Evolutionary conservation across 1,140 invertebrate genomes (phyloP).

Genomic region (Odontomachus brunneus): DNA sequence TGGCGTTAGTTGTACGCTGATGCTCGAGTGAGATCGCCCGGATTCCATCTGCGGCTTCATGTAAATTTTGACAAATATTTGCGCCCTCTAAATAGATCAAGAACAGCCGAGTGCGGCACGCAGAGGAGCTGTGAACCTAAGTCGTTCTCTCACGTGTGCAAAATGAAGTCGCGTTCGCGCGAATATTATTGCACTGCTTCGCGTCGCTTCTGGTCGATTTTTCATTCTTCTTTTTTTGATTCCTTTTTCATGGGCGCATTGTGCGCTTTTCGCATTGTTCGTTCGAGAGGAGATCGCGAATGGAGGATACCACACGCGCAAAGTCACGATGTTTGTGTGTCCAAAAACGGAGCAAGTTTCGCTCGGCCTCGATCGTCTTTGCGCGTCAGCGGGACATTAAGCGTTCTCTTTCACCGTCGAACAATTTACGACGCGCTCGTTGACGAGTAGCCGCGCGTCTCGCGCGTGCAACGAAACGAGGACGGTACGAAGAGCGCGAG

Average conservation of each 20-base stretch:
- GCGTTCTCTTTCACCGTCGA: neutral
- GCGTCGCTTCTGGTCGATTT: no score
- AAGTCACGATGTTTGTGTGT: neutral
- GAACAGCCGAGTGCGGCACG: neutral
- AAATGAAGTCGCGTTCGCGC: no score
- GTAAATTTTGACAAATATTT: slow-evolving; percentile 5
- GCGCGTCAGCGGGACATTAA: slow-evolving; percentile 34
- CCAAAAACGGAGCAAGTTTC: slow-evolving; percentile 3
- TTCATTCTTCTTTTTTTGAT: no score
- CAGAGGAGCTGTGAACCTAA: no score
- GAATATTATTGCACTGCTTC: no score
- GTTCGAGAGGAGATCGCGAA: neutral
- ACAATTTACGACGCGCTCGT: slow-evolving; percentile 41
- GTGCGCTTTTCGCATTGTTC: neutral
- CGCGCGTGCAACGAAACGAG: slow-evolving; percentile 31
- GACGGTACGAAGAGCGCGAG: slow-evolving; percentile 14
- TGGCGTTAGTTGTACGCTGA: neutral
- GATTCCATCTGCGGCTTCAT: neutral
- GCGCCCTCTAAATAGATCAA: neutral
- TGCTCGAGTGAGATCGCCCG: no score
- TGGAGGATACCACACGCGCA: neutral
- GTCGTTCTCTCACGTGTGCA: no score
- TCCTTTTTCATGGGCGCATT: neutral
- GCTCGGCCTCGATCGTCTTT: slow-evolving; percentile 22
- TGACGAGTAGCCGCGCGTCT: slow-evolving; percentile 53